Evolutionary conservation across 2,888 invertebrate genomes (phyloP).

Genomic region (Entomobrya proxima): DNA sequence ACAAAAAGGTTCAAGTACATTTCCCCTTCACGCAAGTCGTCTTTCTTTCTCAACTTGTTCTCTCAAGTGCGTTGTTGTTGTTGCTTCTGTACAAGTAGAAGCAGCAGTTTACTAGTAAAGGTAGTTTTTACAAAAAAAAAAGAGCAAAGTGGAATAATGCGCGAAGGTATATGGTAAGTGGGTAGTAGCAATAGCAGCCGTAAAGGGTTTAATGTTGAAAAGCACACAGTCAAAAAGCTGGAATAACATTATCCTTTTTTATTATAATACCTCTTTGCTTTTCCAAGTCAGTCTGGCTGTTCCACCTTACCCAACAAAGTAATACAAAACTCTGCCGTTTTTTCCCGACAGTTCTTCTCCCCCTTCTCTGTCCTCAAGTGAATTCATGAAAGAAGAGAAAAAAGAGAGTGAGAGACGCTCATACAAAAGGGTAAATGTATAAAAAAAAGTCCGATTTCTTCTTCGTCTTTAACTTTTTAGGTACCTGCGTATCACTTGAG

Average conservation of each 20-base stretch:
- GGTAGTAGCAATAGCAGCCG: neutral
- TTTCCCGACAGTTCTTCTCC: slow-evolving; percentile 5
- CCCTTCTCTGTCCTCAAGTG: neutral
- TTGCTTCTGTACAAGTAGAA: too few species aligned
- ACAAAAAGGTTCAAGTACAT: slow-evolving; percentile 13
- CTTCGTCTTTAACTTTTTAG: slow-evolving; percentile 15
- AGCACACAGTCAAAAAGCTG: slow-evolving; percentile 29
- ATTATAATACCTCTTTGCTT: slow-evolving; percentile 19
- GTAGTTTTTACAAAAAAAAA: too few species aligned
- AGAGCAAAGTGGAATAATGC: slow-evolving; percentile 11
- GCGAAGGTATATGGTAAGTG: neutral
- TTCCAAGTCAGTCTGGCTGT: neutral
- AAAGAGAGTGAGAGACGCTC: neutral
- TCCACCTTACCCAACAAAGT: neutral
- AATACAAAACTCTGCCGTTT: neutral
- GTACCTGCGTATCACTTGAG: slow-evolving; percentile 46
- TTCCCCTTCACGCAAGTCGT: neutral
- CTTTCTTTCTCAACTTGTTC: neutral
- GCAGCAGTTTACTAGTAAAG: too few species aligned
- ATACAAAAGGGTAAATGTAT: slow-evolving; percentile 27
- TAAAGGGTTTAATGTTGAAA: slow-evolving; percentile 15
- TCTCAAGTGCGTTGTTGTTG: slow-evolving; percentile 27
- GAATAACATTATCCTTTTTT: slow-evolving; percentile 38
- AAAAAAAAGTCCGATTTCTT: slow-evolving; percentile 42
- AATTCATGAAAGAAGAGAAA: slow-evolving; percentile 15